Evolutionary conservation across 2,797 vertebrate genomes (phyloP), one percentile per base, ranked within the genome.

Genomic region (Sphenodon punctatus): DNA sequence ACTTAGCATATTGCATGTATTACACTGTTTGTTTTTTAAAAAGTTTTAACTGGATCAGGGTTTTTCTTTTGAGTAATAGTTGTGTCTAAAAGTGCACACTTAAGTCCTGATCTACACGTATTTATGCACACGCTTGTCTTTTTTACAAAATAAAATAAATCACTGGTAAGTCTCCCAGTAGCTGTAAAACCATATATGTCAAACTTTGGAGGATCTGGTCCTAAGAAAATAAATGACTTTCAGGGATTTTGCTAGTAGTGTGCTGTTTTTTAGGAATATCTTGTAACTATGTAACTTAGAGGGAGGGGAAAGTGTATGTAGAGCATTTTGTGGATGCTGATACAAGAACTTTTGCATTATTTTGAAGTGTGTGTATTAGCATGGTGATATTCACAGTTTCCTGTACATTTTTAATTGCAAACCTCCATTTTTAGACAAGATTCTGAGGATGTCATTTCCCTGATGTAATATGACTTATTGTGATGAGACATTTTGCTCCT

Each of bases 321-420:
- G 86, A 91, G 84, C 90, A 75, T 91, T 91, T 84, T 85, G 90
- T 93, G 92, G 87, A 80, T 86, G 93, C 91, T 94, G 94, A 92
- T 78, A 87, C 88, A 75, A 20, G 83, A 79, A 73, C 82, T 86
- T 49, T 63, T 87, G 87, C 85, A 84, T 91, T 86, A 80, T 23
- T 91, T 71, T 89, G 89, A 93, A 91, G 90, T 88, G 30, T 89
- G 85, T 94, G 89, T 82, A 91, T 94, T 92, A 91, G 92, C 89
- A 88, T 72, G 83, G 90, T 92, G 89, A 93, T 78, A 73, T 80
- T 73, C 72, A 84, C 86, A 92, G 88, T 90, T 80, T 92, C 82
- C 84, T 86, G 81, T 89, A 79, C 75, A 86, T 93, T 93, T 90
- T 89, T 92, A 92, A 95, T 90, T 93, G 94, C 89, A 93, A 94